Conservation (phyloP, 2,888 invertebrate species). For the Caenorhabditis becei region DNA sequence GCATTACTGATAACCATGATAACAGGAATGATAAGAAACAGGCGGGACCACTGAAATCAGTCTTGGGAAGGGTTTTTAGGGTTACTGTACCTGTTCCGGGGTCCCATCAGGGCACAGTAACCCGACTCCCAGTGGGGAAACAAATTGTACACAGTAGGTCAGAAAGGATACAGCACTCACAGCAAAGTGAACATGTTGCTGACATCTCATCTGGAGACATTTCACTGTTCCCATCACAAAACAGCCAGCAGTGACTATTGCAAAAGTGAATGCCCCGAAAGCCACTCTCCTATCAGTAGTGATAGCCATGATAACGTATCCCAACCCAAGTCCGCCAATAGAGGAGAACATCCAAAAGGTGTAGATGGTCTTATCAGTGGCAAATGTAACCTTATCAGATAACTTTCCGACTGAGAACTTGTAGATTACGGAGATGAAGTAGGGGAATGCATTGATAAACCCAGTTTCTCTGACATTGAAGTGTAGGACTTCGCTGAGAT, state of each 20-base stretch:
- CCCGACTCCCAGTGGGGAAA: conserved; percentile 63
- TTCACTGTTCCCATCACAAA: conserved; percentile 65
- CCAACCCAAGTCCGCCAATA: conserved; percentile 56
- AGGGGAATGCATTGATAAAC: conserved; percentile 63
- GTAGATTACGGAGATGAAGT: conserved; percentile 56
- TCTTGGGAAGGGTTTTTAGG: too few relatives aligned
- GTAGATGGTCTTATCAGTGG: conserved; percentile 56
- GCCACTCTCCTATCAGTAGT: conserved; percentile 34
- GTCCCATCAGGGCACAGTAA: conserved; percentile 60
- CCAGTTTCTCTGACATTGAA: conserved; percentile 65
- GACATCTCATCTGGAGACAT: not conserved
- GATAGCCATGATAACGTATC: conserved; percentile 65
- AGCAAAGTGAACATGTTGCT: too few relatives aligned
- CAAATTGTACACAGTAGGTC: conserved; percentile 59
- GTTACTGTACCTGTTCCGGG: too few relatives aligned
- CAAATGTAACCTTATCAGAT: conserved; percentile 57
- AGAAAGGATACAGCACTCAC: conserved; percentile 36
- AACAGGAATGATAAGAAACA: too few relatives aligned
- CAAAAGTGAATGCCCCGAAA: conserved; percentile 42
- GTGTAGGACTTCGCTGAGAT: conserved; percentile 62
- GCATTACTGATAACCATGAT: too few relatives aligned
- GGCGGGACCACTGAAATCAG: too few relatives aligned
- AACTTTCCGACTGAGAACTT: conserved; percentile 62
- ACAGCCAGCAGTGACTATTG: not conserved
- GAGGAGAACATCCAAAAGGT: conserved; percentile 54